A percentile compares a stretch with the other conserved stretches of the same genome.
Evolutionary conservation across 2,113 vertebrate species (phyloP).

Genomic region (Tragelaphus imberbis): DNA sequence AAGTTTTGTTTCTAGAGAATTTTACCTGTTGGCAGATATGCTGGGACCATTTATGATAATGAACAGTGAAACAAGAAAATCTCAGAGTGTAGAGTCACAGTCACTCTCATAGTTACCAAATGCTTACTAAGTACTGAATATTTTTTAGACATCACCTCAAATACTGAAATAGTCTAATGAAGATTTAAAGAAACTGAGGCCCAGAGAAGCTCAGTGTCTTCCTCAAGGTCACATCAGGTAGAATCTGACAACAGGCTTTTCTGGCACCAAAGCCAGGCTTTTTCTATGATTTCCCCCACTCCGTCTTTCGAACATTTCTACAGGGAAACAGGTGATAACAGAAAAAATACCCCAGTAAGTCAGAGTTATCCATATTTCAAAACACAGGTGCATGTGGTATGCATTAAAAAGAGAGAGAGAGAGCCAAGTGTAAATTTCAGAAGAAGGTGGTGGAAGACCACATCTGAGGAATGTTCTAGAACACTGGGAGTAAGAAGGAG

Average conservation of each 20-base stretch:
- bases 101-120: neutral
- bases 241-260: neutral
- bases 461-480: neutral
- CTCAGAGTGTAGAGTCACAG: neutral
- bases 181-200: neutral
- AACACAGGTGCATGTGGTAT: neutral
- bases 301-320: neutral
- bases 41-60: neutral
- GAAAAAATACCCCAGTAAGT: neutral
- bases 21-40: conserved; percentile 48
- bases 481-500: neutral
- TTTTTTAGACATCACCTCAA: neutral
- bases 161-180: neutral
- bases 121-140: neutral
- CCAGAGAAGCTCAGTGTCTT: neutral
- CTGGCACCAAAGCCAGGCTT: neutral
- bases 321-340: neutral
- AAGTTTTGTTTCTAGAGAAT: conserved; percentile 70
- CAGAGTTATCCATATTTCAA: neutral
- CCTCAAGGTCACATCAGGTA: neutral
- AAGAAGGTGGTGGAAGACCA: neutral
- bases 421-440: neutral
- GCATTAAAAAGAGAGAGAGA: neutral
- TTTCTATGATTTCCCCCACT: neutral
- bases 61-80: neutral